Conservation (phyloP, 2,888 invertebrate genomes). For the Nephrotoma flavescens region DNA sequence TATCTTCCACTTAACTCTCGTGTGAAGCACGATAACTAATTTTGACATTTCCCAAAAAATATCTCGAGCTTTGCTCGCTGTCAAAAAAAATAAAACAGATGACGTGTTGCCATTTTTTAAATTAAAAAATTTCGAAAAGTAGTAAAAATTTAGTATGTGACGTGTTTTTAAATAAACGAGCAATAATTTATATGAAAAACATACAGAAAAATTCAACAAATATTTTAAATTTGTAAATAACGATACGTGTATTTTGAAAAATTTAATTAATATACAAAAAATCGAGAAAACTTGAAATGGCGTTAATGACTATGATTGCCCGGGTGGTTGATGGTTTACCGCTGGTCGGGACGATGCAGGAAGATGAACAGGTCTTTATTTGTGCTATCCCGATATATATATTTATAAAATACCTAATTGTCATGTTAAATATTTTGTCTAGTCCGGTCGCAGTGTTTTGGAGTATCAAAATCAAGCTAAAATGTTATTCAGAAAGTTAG, state of each 20-base stretch:
- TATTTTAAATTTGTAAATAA: background rate
- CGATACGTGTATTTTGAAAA: background rate
- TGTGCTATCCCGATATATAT: background rate
- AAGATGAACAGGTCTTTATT: constrained; percentile 81
- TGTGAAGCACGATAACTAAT: background rate
- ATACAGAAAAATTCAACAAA: background rate
- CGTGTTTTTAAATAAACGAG: constrained; percentile 1
- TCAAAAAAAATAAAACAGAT: background rate
- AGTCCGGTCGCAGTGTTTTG: constrained; percentile 86
- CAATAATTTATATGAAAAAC: background rate
- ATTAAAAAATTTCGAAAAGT: background rate
- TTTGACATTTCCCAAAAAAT: background rate
- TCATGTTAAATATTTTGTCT: constrained; percentile 17
- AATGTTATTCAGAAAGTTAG: constrained; percentile 90
- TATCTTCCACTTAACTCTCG: background rate
- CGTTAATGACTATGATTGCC: constrained; percentile 95
- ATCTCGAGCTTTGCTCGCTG: background rate
- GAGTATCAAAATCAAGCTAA: constrained; percentile 99
- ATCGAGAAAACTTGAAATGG: constrained; percentile 49
- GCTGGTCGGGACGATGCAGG: constrained; percentile 92
- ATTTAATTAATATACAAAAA: background rate
- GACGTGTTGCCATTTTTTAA: constrained; percentile 6
- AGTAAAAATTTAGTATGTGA: constrained; percentile 4
- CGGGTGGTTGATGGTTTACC: constrained; percentile 90
- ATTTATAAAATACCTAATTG: background rate